Evolutionary conservation across 2,113 vertebrate genomes (phyloP).

Genomic region (Columba janthina): DNA sequence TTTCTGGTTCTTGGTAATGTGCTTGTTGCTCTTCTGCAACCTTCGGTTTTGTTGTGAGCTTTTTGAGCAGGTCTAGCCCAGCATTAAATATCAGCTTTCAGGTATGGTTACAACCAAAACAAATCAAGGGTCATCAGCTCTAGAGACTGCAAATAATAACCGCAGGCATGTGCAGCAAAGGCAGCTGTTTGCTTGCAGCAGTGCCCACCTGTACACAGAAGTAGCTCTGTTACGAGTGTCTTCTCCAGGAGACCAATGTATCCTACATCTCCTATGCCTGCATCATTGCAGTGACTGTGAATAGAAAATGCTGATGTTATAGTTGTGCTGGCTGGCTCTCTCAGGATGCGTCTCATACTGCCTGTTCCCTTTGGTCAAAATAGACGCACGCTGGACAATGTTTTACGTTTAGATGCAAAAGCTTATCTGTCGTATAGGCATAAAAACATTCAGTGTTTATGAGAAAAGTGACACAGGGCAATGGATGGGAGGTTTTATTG

Average conservation of each 20-base stretch:
- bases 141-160: background rate
- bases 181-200: background rate
- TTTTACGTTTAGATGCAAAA: background rate
- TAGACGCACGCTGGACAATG: background rate
- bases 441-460: background rate
- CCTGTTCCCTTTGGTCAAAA: background rate
- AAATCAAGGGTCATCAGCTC: background rate
- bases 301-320: background rate
- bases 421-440: background rate
- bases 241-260: background rate
- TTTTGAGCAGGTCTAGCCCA: background rate
- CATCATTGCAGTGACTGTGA: background rate
- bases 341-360: background rate
- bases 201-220: background rate
- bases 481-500: background rate
- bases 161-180: background rate
- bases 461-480: background rate
- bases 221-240: background rate
- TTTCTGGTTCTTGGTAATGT: background rate
- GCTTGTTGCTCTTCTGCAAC: background rate
- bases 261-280: background rate
- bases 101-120: background rate
- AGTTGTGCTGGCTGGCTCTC: background rate
- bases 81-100: background rate
- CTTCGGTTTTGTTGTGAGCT: background rate